Evolutionary conservation across 1,140 invertebrate species (phyloP).

Genomic region (Drosophila cardini): DNA sequence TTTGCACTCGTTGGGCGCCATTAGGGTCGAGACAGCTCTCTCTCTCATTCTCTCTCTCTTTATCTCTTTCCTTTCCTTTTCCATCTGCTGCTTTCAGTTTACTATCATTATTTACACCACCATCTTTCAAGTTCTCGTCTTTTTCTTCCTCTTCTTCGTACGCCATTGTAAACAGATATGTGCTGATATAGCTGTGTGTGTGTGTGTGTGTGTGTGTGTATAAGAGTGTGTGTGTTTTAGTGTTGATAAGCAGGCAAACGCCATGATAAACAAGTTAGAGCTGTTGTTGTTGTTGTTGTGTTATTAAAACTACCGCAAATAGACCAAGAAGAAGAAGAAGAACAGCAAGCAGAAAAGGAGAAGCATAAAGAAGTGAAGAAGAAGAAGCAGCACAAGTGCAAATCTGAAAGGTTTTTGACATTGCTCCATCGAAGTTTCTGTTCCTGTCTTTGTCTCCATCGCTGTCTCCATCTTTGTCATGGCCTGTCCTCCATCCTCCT

Average conservation of each 20-base stretch:
- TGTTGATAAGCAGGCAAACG: slow-evolving; percentile 69
- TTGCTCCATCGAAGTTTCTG: slow-evolving; percentile 35
- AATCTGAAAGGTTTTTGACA: slow-evolving; percentile 69
- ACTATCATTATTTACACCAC: slow-evolving; percentile 49
- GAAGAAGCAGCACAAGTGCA: slow-evolving; percentile 53
- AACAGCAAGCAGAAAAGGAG: neutral
- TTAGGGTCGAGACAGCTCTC: slow-evolving; percentile 30
- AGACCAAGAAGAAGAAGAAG: neutral
- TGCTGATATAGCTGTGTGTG: slow-evolving; percentile 8
- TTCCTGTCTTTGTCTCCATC: neutral
- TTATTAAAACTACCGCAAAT: slow-evolving; percentile 50
- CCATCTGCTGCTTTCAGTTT: slow-evolving; percentile 14
- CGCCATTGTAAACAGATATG: slow-evolving; percentile 71
- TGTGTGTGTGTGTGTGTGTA: slow-evolving; percentile 42
- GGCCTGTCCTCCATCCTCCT: too few species aligned
- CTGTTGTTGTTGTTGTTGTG: slow-evolving; percentile 45
- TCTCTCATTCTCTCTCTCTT: neutral
- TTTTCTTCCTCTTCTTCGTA: slow-evolving; percentile 19
- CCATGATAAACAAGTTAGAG: slow-evolving; percentile 57
- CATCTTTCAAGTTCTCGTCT: slow-evolving; percentile 44
- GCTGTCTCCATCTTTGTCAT: too few species aligned
- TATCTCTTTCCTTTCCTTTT: neutral
- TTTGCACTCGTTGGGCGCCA: slow-evolving; percentile 26
- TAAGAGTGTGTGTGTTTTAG: slow-evolving; percentile 44
- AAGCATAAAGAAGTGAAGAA: neutral